Conservation (phyloP, 2,113 vertebrate species). For the Caranx ignobilis region DNA sequence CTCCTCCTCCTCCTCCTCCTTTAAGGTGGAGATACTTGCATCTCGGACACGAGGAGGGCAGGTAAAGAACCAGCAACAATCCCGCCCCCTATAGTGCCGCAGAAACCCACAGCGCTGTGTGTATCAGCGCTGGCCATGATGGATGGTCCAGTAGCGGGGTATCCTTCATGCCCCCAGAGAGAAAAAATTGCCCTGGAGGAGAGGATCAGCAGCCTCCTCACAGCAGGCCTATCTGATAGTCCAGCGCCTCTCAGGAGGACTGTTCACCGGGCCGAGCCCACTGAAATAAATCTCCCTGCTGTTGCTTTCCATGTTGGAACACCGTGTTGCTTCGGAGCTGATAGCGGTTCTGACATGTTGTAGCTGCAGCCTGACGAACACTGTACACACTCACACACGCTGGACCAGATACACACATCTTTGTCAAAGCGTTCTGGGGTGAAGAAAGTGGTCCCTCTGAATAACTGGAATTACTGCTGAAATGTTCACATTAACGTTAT, state of each 20-base stretch:
- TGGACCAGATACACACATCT: slow-evolving; percentile 14
- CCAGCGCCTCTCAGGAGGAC: slow-evolving; percentile 66
- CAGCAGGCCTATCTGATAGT: slow-evolving; percentile 73
- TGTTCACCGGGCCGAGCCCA: slow-evolving; percentile 40
- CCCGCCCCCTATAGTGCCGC: slow-evolving; percentile 50
- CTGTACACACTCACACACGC: slow-evolving; percentile 48
- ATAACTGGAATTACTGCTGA: not conserved
- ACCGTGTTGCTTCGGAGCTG: slow-evolving; percentile 58
- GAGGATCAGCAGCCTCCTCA: slow-evolving; percentile 76
- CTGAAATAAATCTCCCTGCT: slow-evolving; percentile 72
- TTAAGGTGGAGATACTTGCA: slow-evolving; percentile 62
- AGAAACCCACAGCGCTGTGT: slow-evolving; percentile 61
- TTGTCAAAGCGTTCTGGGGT: not conserved
- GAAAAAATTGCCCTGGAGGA: slow-evolving; percentile 72
- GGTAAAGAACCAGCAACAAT: slow-evolving; percentile 72
- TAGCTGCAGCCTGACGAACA: not conserved
- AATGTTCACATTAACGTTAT: not conserved
- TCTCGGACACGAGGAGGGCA: slow-evolving; percentile 70
- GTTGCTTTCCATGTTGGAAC: slow-evolving; percentile 69
- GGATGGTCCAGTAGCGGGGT: slow-evolving; percentile 69
- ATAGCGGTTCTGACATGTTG: slow-evolving; percentile 54
- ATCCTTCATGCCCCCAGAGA: slow-evolving; percentile 78
- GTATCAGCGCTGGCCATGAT: slow-evolving; percentile 63
- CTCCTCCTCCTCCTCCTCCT: slow-evolving; percentile 46
- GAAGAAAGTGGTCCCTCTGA: not conserved